Base-by-base conservation (phyloP, 2,888 invertebrate genomes). In the Tiliacea aurago region DNA sequence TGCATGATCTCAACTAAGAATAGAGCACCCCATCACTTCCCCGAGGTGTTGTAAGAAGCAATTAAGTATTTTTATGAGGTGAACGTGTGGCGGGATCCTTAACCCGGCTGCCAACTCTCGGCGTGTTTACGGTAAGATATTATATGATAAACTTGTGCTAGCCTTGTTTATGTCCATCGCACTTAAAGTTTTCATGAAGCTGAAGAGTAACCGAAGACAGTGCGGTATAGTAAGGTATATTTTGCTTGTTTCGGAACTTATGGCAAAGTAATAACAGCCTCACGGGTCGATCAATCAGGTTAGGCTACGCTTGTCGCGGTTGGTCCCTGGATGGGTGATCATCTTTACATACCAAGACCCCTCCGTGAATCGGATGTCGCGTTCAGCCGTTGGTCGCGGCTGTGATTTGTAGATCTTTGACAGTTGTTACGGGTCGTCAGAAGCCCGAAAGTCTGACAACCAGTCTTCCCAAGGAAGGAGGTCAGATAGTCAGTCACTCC, bases 31-130 rank as follows among this genome's bases (percentile, higher is more conserved):
- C 78, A 70, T 67, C 67, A 71, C 67, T 82, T 83, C 78, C 78
- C 80, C 62, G 53, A 78, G 78, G 83, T 73, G 80, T 78, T 80
- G 73, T 78, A 82, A 78, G 80, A 80, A 84, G 84, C 80, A 80
- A 80, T 80, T 80, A 80, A 73, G 59, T 63, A 67, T 84, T 80
- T 80, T 80, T 80, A 80, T 72, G 84, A 84, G 84, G 84, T 73
- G 80, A 83, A 80, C 79, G 84, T 83, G 80, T 72, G 80, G 80
- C 63, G 43, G 63, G 67, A 80, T 72, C 73, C 56, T 80, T 80
- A 80, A 73, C 84, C 80, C 73, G 49, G 62, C 84, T 67, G 67
- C 80, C 63, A 78, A 83, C 45, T 67, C 82, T 62, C 51, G 68
- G 62, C 82, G 67, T 78, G 77, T 78, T 78, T 78, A 78, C 45